Evolutionary conservation across 1,140 invertebrate genomes (phyloP), one percentile per base, ranked within the genome.

Genomic region (Chironomus tepperi): DNA sequence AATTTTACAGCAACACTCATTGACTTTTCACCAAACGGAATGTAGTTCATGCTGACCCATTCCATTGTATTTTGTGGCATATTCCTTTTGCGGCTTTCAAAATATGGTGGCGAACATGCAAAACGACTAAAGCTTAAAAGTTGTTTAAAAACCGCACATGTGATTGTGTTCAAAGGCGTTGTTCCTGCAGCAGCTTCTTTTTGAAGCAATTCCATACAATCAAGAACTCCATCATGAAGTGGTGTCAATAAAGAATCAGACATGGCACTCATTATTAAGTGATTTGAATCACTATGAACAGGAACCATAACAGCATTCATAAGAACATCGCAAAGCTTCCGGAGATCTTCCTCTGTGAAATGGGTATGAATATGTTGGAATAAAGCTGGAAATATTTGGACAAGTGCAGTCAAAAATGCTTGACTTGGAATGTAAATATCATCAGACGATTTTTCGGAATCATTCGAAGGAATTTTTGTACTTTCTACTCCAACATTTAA

Each of bases 311-410:
- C 88, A 5, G 90, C 87, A 79, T 90, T 90, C 77, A 89, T 89
- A 70, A 96, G 80, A 72, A 96, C 93, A 10, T 83, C 85, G 77
- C 92, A 93, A 73, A 97, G 85, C 78, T 92, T 90, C 75, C 90
- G 87, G 76, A 96, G 88, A 84, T 96, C 94, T 8, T 86, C 83
- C 3, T 88, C 83, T 8, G 87, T 89, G 82, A 96, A 95, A 78
- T 88, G 76, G 77, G 86, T 84, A 84, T 92, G 91, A 76, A 97
- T 93, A 79, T 96, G 93, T 76, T 93, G 91, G 84, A 97, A 98
- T 74, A 98, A 88, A 70, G 91, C 89, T 16, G 96, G 95, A 82
- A 98, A 97, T 80, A 97, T 97, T 83, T 97, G 95, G 76, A 98
- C 90, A 5, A 97, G 85, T 0, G 95, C 93, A 0, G 95, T 96